These are phyloP conservation scores for Scaptomyza pallida DNA, from an alignment of 1,140 invertebrate species.

Conservation along the genomic window DNA sequence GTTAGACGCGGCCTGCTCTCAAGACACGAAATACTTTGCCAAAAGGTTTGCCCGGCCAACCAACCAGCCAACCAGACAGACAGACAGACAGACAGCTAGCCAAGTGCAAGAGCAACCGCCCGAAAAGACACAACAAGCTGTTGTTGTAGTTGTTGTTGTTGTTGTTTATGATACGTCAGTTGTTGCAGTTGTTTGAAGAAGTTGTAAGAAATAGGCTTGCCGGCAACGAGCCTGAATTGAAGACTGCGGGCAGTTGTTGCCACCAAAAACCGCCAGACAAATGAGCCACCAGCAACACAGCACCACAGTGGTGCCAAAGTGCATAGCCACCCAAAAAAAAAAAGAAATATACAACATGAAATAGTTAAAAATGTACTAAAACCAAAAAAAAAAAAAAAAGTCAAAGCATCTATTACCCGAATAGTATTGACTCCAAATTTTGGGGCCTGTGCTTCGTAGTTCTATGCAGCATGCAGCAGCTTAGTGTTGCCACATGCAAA, in stretches of 20 bases:
- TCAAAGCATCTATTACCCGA: conserved; percentile 44
- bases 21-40: conserved; percentile 65
- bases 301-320: conserved; percentile 50
- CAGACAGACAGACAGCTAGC: conserved; percentile 1
- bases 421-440: conserved; percentile 36
- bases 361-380: conserved; percentile 44
- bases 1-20: conserved; percentile 62
- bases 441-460: conserved; percentile 8
- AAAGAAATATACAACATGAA: background rate
- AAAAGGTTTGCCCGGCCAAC: conserved; percentile 59
- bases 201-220: conserved; percentile 77
- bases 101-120: too few relatives aligned
- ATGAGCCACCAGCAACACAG: conserved; percentile 48
- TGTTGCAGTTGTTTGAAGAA: conserved; percentile 79
- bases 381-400: conserved; percentile 30
- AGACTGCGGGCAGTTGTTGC: conserved; percentile 8
- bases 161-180: conserved; percentile 79
- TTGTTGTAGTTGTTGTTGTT: conserved; percentile 45
- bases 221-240: conserved; percentile 27
- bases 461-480: background rate
- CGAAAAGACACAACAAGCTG: conserved; percentile 19
- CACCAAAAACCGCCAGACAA: conserved; percentile 50
- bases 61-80: conserved; percentile 50
- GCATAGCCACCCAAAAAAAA: conserved; percentile 28
- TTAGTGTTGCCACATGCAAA: conserved; percentile 60